These are phyloP conservation scores for Limnodromus scolopaceus DNA, from an alignment of 2,797 vertebrate genomes.

Conservation along the genomic window DNA sequence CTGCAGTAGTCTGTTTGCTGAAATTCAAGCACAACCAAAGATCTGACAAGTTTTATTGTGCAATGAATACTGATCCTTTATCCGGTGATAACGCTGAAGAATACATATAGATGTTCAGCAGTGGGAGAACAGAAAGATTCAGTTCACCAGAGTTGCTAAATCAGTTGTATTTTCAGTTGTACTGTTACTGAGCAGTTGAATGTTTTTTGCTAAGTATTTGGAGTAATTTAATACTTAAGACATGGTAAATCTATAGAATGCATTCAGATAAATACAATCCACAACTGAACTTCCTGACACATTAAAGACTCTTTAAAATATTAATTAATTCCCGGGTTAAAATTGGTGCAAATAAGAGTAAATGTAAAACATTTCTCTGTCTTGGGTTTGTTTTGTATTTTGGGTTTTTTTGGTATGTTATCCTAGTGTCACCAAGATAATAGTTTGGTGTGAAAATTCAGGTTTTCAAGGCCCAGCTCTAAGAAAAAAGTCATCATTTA, in stretches of 20 bases:
- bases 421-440: not conserved
- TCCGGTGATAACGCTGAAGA: not conserved
- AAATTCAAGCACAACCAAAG: not conserved
- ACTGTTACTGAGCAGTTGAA: not conserved
- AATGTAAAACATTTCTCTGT: not conserved
- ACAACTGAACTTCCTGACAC: not conserved
- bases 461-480: not conserved
- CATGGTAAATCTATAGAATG: not conserved
- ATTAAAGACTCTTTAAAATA: not conserved
- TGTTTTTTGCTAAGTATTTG: not conserved
- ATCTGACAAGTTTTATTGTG: not conserved
- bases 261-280: not conserved
- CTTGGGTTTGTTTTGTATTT: not conserved
- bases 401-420: fast-evolving
- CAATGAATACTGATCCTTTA: not conserved
- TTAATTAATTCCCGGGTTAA: not conserved
- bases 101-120: not conserved
- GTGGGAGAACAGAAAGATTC: not conserved
- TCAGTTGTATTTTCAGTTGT: not conserved
- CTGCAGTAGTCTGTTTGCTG: not conserved
- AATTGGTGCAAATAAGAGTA: not conserved
- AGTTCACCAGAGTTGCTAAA: not conserved
- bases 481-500: not conserved
- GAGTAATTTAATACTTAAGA: not conserved
- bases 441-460: not conserved